Conservation (phyloP, 2,888 invertebrate species). For the Melinaea menophilus region DNA sequence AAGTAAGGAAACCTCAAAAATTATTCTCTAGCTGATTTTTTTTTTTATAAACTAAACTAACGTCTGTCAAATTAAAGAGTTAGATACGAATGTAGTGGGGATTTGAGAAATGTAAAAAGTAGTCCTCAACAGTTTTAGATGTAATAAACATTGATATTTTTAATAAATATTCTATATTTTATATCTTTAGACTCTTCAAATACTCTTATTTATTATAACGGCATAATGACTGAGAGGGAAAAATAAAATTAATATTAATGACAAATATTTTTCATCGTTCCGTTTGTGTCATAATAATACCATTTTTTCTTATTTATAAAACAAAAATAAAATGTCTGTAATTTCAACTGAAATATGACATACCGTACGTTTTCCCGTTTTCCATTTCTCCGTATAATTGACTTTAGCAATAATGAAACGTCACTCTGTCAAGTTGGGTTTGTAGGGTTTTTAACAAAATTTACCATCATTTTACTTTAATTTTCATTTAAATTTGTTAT, state of each 20-base stretch:
- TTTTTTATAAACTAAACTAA: no score
- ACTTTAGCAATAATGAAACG: constrained; percentile 11
- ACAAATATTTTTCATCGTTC: constrained; percentile 43
- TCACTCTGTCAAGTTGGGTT: constrained; percentile 30
- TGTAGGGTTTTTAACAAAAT: no score
- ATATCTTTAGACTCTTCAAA: no score
- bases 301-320: constrained; percentile 48
- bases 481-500: no score
- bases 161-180: no score
- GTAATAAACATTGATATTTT: no score
- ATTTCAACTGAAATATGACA: constrained; percentile 56
- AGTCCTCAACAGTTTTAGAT: no score
- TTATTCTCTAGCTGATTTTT: no score
- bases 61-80: no score
- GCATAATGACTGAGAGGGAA: constrained; percentile 6
- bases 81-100: no score
- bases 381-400: no score
- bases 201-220: neutral
- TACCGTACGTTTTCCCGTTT: constrained; percentile 47
- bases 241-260: constrained; percentile 45
- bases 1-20: neutral
- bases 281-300: constrained; percentile 24
- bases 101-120: no score
- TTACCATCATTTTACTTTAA: neutral
- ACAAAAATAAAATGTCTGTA: constrained; percentile 46